Evolutionary conservation across 2,888 invertebrate species (phyloP), one percentile per base, ranked within the genome.

Genomic region (Ormia ochracea): DNA sequence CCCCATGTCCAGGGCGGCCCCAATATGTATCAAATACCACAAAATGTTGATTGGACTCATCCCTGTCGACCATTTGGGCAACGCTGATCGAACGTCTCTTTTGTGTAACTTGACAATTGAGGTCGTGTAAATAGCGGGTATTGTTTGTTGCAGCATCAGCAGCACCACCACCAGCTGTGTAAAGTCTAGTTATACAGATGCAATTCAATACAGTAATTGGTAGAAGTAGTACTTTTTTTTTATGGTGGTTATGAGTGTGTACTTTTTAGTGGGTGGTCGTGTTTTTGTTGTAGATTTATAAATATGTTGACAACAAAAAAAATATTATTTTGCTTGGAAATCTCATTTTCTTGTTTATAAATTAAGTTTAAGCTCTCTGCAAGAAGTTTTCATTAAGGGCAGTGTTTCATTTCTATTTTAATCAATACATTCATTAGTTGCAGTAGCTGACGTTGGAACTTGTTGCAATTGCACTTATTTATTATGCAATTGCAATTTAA

Each of bases 11-110:
- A 0, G 95, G 95, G 54, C 94, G 91, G 26, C 96, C 95, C 96
- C 96, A 96, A 83, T 94, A 91, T 9, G 92, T 92, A 58, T 93
- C 92, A 93, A 95, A 95, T 1, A 95, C 94, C 82, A 92, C 92
- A 87, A 95, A 94, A 87, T 96, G 96, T 81, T 91, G 91, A 61
- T 91, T 91, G 73, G 93, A 93, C 83, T 92, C 92, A 86, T 94
- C 93, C 33, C 92, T 91, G 41, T 95, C 95, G 74, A 85, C 82
- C 78, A 88, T 87, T 81, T 85, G 86, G 12, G 85, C 83, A 61
- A 87, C 81, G 82, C 87, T 86, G 73, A 86, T 83, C 69, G 86
- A 87, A 83, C 91, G 89, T 48, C 91, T 89, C 82, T 91, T 92
- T 68, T 89, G 87, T 17, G 89, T 86, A 82, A 92, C 91, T 90